Conservation (phyloP, 2,797 vertebrate genomes). For the Hoplostethus atlanticus region DNA sequence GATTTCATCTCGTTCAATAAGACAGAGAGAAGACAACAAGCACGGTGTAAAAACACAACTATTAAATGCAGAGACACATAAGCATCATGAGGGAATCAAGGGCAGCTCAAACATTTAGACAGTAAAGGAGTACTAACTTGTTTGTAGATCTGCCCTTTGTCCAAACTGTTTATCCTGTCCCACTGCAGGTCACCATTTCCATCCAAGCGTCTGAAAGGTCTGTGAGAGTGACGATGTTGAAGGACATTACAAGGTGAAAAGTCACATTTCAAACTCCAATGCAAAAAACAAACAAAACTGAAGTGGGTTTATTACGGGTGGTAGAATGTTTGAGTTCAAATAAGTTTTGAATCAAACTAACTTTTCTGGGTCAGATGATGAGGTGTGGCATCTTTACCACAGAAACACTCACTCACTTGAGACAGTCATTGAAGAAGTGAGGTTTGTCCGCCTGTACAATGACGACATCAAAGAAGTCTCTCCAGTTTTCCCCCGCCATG, state of each 20-base stretch:
- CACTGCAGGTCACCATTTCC: conserved; percentile 87
- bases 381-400: neutral
- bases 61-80: neutral
- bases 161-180: conserved; percentile 88
- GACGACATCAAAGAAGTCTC: conserved; percentile 89
- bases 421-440: conserved; percentile 90
- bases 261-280: neutral
- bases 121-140: conserved; percentile 66
- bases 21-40: neutral
- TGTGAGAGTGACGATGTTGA: conserved; percentile 41
- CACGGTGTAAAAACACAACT: neutral
- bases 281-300: neutral
- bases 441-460: conserved; percentile 92
- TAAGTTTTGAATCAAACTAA: neutral
- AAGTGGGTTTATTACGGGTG: neutral
- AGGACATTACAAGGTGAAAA: neutral
- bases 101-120: neutral
- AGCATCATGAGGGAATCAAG: neutral
- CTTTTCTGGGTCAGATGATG: neutral
- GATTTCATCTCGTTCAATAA: neutral
- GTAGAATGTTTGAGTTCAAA: neutral
- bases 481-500: conserved; percentile 91
- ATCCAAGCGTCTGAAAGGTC: conserved; percentile 89
- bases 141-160: conserved; percentile 90
- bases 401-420: conserved; percentile 84